Evolutionary conservation across 2,113 vertebrate species (phyloP).

Genomic region (Ceyx margarethae): DNA sequence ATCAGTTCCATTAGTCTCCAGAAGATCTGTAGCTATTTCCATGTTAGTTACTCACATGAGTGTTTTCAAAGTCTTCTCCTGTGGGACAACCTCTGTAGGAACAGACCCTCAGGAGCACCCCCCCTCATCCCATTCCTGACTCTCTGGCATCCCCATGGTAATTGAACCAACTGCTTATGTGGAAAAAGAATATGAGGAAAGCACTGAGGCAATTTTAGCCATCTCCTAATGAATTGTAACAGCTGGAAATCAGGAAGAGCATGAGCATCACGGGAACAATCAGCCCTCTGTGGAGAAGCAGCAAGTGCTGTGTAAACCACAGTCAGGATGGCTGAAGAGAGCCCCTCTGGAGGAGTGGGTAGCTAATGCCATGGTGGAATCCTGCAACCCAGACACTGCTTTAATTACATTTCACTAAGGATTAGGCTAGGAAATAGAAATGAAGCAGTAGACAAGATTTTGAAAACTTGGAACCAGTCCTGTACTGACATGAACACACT

Average conservation of each 20-base stretch:
- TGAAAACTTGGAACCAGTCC: neutral
- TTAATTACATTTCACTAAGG: slow-evolving; percentile 36
- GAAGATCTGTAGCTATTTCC: neutral
- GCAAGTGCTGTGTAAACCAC: slow-evolving; percentile 24
- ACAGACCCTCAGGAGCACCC: neutral
- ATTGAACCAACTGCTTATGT: neutral
- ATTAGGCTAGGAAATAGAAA: slow-evolving; percentile 11
- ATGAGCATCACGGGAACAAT: slow-evolving; percentile 46
- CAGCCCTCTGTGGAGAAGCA: slow-evolving; percentile 46
- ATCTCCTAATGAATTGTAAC: slow-evolving; percentile 51
- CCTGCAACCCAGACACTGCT: slow-evolving; percentile 4
- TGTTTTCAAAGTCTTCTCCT: slow-evolving; percentile 15
- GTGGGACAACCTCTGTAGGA: neutral
- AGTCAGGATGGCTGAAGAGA: neutral
- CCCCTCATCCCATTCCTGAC: neutral
- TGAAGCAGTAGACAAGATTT: neutral
- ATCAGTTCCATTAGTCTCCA: neutral
- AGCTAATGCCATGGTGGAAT: slow-evolving; percentile 17
- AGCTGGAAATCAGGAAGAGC: slow-evolving; percentile 51
- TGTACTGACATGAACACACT: neutral
- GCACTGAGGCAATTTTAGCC: slow-evolving; percentile 28
- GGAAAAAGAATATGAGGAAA: slow-evolving; percentile 42
- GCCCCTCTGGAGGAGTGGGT: neutral
- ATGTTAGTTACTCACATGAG: neutral
- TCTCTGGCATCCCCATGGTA: neutral